A percentile compares a stretch with the other conserved stretches of the same genome.
phyloP scores from a whole-genome alignment of 2,113 vertebrate species.

The Barnardius zonarius region DNA sequence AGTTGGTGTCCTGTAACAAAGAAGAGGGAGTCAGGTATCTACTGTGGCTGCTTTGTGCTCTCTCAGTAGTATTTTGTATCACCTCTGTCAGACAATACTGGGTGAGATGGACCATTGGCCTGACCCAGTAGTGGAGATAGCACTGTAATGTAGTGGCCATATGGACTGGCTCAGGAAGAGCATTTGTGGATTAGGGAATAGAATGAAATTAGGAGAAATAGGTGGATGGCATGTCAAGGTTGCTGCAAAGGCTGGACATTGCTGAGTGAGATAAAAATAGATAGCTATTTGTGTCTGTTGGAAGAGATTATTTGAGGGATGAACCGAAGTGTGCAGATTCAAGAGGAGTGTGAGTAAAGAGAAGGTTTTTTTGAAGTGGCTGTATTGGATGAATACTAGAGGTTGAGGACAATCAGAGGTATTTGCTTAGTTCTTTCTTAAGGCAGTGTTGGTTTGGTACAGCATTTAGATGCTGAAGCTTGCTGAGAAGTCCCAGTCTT shows the following conservation, averaged over 20 bases:
- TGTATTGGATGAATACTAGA: neutral
- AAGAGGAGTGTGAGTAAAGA: neutral
- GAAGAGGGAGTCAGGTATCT: neutral
- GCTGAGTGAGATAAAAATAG: neutral
- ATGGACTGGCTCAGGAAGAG: conserved; percentile 26
- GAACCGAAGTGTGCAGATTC: neutral
- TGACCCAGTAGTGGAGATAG: neutral
- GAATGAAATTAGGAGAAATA: conserved; percentile 25
- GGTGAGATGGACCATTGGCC: neutral
- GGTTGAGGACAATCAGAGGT: neutral
- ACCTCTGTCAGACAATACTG: neutral
- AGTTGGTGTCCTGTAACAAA: neutral
- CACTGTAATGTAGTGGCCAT: neutral
- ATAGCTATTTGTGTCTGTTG: neutral
- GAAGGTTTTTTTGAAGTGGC: neutral
- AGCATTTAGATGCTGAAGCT: neutral
- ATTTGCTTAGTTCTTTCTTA: neutral
- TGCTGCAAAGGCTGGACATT: neutral
- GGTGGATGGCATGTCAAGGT: conserved; percentile 24
- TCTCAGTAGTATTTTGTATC: neutral
- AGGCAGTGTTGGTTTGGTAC: neutral
- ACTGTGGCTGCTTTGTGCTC: neutral
- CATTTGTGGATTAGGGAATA: conserved; percentile 6
- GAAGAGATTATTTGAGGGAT: neutral
- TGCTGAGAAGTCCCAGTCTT: neutral